A percentile compares a stretch with the other conserved stretches of the same genome.
phyloP scores from a whole-genome alignment of 2,113 vertebrate species.

The Oxygymnocypris stewartii region DNA sequence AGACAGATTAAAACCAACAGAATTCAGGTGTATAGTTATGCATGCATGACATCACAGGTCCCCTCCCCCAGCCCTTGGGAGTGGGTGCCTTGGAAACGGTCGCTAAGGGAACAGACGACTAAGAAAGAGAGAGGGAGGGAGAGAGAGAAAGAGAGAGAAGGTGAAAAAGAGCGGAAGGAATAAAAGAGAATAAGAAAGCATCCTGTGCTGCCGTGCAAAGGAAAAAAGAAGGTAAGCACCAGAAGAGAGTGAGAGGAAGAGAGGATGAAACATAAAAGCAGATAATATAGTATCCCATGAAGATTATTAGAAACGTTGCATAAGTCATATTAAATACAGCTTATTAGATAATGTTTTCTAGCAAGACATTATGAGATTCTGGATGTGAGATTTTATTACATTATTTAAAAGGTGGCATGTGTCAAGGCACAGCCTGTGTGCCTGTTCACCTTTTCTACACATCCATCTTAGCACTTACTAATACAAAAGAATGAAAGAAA shows the following conservation, averaged over 20 bases:
- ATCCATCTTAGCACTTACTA: slow-evolving; percentile 17
- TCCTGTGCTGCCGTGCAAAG: slow-evolving; percentile 4
- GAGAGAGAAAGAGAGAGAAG: slow-evolving; percentile 18
- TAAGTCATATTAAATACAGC: neutral
- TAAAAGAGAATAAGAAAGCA: slow-evolving; percentile 47
- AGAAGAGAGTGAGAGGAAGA: slow-evolving; percentile 28
- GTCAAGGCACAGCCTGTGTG: neutral
- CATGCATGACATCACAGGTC: slow-evolving; percentile 75
- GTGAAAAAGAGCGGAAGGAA: slow-evolving; percentile 22
- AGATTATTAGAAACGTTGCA: neutral
- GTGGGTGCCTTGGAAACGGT: slow-evolving; percentile 78
- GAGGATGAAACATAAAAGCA: neutral
- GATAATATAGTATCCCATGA: slow-evolving; percentile 11
- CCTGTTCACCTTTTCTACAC: slow-evolving; percentile 4
- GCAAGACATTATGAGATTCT: neutral
- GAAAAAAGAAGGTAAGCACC: slow-evolving; percentile 15
- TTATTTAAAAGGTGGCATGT: neutral
- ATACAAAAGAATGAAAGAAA: slow-evolving; percentile 30
- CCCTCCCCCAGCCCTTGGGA: slow-evolving; percentile 71
- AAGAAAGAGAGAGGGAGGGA: slow-evolving; percentile 38
- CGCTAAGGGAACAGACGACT: slow-evolving; percentile 76
- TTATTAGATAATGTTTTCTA: neutral
- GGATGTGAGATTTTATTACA: slow-evolving; percentile 21
- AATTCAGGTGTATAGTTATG: slow-evolving; percentile 77
- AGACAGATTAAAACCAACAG: neutral